These are phyloP conservation scores for Cyrtonyx montezumae DNA, from an alignment of 2,113 vertebrate genomes.

Conservation along the genomic window DNA sequence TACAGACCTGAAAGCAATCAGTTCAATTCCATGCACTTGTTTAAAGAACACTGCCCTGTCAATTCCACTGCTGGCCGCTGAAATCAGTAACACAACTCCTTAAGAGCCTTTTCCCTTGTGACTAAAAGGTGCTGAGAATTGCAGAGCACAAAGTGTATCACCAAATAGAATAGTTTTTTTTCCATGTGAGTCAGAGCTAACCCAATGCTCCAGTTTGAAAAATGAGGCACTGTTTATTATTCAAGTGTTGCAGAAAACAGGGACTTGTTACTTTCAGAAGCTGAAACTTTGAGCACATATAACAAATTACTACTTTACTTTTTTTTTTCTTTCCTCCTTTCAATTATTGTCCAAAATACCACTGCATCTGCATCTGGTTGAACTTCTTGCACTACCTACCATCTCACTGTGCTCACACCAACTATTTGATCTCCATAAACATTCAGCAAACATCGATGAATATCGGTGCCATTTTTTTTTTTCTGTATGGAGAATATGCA, in stretches of 20 bases:
- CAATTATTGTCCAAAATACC: background rate
- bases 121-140: background rate
- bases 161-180: background rate
- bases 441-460: too few species aligned
- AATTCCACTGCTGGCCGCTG: background rate
- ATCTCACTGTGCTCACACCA: too few species aligned
- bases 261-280: background rate
- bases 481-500: too few species aligned
- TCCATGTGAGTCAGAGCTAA: constrained; percentile 2
- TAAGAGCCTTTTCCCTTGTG: background rate
- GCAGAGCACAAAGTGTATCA: background rate
- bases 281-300: background rate
- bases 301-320: background rate
- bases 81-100: background rate
- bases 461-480: too few species aligned
- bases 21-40: background rate
- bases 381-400: background rate
- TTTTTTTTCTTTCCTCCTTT: background rate
- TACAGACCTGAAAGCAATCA: background rate
- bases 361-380: background rate
- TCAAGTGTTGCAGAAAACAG: background rate
- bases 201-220: background rate
- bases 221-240: background rate
- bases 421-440: too few species aligned
- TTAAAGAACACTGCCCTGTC: background rate